A percentile compares a stretch with the other conserved stretches of the same genome.
These are phyloP conservation scores for Petromus typicus DNA, from an alignment of 2,113 vertebrate species.

Conservation along the genomic window DNA sequence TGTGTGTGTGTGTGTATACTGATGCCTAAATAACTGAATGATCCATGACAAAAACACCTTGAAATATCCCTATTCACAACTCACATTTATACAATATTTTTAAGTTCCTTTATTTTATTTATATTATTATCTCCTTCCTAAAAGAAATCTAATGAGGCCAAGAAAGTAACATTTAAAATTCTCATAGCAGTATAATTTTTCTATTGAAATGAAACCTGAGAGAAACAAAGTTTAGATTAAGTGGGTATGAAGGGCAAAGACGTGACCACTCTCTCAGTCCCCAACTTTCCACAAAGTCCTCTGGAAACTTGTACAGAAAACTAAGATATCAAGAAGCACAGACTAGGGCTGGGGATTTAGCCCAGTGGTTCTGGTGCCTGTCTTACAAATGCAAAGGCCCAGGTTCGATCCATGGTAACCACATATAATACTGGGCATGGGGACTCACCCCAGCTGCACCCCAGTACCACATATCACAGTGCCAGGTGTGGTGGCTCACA, in stretches of 20 bases:
- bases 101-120: not conserved
- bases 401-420: too few species aligned
- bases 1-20: not conserved
- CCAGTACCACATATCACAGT: too few species aligned
- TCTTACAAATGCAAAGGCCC: too few species aligned
- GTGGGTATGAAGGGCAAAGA: not conserved
- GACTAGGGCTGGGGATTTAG: too few species aligned
- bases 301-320: slow-evolving; percentile 20
- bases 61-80: not conserved
- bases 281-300: not conserved
- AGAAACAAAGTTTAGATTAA: not conserved
- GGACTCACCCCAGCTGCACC: too few species aligned
- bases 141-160: not conserved
- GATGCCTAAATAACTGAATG: not conserved
- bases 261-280: not conserved
- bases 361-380: too few species aligned
- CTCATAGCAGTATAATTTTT: not conserved
- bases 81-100: not conserved
- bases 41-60: not conserved
- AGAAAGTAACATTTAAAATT: not conserved
- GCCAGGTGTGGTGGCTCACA: too few species aligned
- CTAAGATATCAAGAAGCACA: not conserved
- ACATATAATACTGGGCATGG: too few species aligned
- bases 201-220: slow-evolving; percentile 7
- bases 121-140: not conserved